Evolutionary conservation across 30 jellyfish, hydroid and myxozoan species (phyloP), one percentile per base, ranked within the genome.

Genomic region (Hydractinia symbiolongicarpus): DNA sequence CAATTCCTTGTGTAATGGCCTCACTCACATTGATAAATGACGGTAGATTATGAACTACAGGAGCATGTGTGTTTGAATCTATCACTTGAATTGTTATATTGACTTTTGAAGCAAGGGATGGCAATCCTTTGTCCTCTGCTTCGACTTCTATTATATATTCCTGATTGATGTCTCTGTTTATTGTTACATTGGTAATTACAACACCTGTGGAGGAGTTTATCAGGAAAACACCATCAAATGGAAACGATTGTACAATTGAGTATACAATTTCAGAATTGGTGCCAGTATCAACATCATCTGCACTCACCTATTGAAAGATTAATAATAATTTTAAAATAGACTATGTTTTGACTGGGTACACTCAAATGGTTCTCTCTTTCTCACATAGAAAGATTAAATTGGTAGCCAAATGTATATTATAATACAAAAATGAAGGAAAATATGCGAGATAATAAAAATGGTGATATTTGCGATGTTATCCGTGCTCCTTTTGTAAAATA

Each of bases 251-350:
- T 10, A 79, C 53, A 20, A 89, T 89, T 11, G 84, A 70, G 76
- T 83, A 89, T 1, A 84, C 15, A 6, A 89, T 6, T 62, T 60
- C 72, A 50, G 90, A 91, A 73, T 89, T 89, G 54, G 56, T 19
- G 6, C 96, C 96, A 13, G 78, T 79, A 73, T 89, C 96, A 20
- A 60, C 50, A 67, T 89, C 96, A 6, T 51, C 55, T 30, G 96
- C 96, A 66, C 9, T 13, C 50, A 80, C 90, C 96, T 89, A 77
- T 13, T 54, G 30, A 5, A 49, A 13, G 51, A 66, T 60, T 6
- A 13, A 61, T 57, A 85, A 30, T 1, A 30, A 30, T 2, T 30
- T 30, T 30, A 30, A 30, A 30, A 30, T 30, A 30, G 2, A 30
- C 44, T 30, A 2, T 30, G 44, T 30, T 30, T 30, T 2, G 44